Evolutionary conservation across 1,140 invertebrate species (phyloP), one percentile per base, ranked within the genome.

Genomic region (Drosophila elegans): DNA sequence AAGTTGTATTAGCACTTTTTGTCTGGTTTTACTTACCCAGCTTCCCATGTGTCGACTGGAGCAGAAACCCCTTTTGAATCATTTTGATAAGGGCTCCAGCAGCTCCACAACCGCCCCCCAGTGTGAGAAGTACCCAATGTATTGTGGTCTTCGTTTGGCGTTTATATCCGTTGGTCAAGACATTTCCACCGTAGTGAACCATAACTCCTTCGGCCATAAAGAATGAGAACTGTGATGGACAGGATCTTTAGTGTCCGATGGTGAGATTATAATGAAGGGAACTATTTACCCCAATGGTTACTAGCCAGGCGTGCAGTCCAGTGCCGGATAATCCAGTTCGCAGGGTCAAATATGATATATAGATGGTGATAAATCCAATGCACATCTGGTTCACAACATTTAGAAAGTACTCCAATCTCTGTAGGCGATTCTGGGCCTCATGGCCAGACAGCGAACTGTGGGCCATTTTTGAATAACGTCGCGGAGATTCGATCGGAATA

Each of bases 181-280:
- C 78, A 62, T 92, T 92, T 34, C 76, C 78, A 16, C 71, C 71
- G 48, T 91, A 92, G 41, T 91, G 86, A 11, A 79, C 71, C 91
- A 92, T 92, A 4, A 92, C 78, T 5, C 86, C 91, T 48, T 92
- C 81, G 21, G 91, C 91, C 91, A 92, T 91, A 0, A 92, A 78
- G 49, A 92, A 83, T 4, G 76, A 80, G 67, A 92, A 92, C 91
- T 92, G 38, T 21, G 21, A 11, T 16, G 3, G 48, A 27, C 2
- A 41, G 7, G 5, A 2, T 27, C 12, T 10, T 48, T 42, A 48
- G 12, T 32, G 3, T 4, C 12, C 34, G 21, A 13, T 44, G 11
- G 9, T 25, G 0, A 21, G 16, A 6, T 7, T 1, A 13, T 13
- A 0, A 5, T 6, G 9, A n/a, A n/a, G 0, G 1, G 13, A 34